These are phyloP conservation scores for Cuniculus paca DNA, from an alignment of 2,797 vertebrate species.

Conservation along the genomic window DNA sequence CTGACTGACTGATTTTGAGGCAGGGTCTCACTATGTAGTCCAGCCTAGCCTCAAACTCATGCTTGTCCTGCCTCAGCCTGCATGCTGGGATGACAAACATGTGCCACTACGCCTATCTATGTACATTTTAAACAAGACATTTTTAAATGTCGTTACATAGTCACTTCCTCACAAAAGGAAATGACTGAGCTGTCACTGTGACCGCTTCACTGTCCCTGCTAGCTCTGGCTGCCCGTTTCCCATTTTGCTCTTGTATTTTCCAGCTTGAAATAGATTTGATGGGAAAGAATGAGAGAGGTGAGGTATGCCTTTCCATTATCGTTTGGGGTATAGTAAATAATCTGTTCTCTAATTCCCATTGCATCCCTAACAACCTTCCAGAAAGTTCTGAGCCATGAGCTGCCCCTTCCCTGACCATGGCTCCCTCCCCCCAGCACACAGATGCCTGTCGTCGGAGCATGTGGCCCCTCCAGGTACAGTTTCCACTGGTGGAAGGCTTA, in stretches of 20 bases:
- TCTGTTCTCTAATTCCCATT: conserved; percentile 48
- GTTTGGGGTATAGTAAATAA: conserved; percentile 61
- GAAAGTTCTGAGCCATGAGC: conserved; percentile 52
- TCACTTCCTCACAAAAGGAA: conserved; percentile 14
- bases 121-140: conserved; percentile 8
- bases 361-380: conserved; percentile 60
- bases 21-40: neutral
- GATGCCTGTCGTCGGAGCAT: conserved; percentile 35
- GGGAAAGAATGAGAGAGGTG: conserved; percentile 46
- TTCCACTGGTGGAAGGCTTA: conserved; percentile 72
- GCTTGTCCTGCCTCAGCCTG: neutral
- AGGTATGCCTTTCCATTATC: conserved; percentile 46
- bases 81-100: neutral
- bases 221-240: neutral
- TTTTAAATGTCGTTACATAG: conserved; percentile 34
- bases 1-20: neutral
- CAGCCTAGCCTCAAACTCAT: neutral
- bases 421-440: conserved; percentile 9
- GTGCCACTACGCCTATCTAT: neutral
- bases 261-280: conserved; percentile 32
- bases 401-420: neutral
- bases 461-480: conserved; percentile 73
- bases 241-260: conserved; percentile 48
- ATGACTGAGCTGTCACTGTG: neutral
- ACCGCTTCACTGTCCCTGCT: neutral